Evolutionary conservation across 2,888 invertebrate species (phyloP), one percentile per base, ranked within the genome.

Genomic region (Aphodius sticticus): DNA sequence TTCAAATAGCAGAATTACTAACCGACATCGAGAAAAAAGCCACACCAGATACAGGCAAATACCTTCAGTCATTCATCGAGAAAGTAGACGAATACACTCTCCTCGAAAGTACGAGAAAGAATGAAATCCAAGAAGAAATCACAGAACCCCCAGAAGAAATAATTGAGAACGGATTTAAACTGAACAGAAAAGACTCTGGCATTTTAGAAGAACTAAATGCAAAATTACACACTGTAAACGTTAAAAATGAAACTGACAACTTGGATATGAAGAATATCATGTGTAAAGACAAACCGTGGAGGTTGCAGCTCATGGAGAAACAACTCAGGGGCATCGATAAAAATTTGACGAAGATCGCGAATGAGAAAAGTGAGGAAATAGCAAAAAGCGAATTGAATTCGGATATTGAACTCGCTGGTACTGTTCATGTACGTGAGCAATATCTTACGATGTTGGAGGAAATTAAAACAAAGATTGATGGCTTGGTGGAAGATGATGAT

Each of bases 131-230:
- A 36, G 36, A n/a, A 74, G 15, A 16, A 6, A 36, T 74, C n/a
- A 26, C 16, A 35, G 74, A 74, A 74, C 16, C 6, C 26, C 26
- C 36, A 74, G n/a, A 36, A 26, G 36, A 12, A 26, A 35, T 36
- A n/a, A 15, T 36, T n/a, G 74, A 74, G n/a, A 74, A n/a, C 36
- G 74, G 74, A 12, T 74, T 74, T 26, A 74, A 74, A 74, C 37
- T 74, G 36, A n/a, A 35, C 35, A 74, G n/a, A 36, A 74, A 74
- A 74, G 35, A 74, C 35, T 74, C 74, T 16, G 37, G 37, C 16
- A 36, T 74, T 35, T 36, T 74, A 35, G n/a, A 12, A 74, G 26
- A 35, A n/a, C 15, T 74, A 26, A 74, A 74, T 35, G 74, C 35
- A 36, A n/a, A 35, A 36, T 14, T 74, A 36, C 9, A 74, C n/a